These are phyloP conservation scores for Oscheius sp. DNA, from an alignment of 2,888 invertebrate species.

Conservation along the genomic window DNA sequence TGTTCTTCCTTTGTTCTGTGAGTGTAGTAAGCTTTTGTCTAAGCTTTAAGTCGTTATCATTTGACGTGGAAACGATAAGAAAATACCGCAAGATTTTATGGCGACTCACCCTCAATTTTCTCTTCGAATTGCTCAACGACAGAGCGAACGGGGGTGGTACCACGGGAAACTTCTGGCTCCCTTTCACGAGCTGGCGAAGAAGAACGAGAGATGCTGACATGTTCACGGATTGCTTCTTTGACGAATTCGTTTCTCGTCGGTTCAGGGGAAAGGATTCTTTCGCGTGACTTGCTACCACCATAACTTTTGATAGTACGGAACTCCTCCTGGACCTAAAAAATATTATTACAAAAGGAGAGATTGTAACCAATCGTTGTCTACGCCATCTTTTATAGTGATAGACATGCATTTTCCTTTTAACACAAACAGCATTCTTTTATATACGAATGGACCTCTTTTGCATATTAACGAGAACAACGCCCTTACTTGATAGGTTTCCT, in stretches of 20 bases:
- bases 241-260: slow-evolving; percentile 17
- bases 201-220: slow-evolving; percentile 17
- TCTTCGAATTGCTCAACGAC: slow-evolving; percentile 43
- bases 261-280: slow-evolving; percentile 13
- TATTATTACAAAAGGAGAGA: background rate
- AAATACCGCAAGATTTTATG: no score
- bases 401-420: background rate
- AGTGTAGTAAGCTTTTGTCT: slow-evolving; percentile 5
- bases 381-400: background rate
- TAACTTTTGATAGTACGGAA: slow-evolving; percentile 36
- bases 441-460: no score
- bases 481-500: slow-evolving; percentile 29
- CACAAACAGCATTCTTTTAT: background rate
- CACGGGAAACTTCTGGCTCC: slow-evolving; percentile 30
- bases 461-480: background rate
- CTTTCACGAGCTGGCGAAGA: slow-evolving; percentile 13
- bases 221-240: slow-evolving; percentile 24
- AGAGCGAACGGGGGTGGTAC: slow-evolving; percentile 40
- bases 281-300: slow-evolving; percentile 18
- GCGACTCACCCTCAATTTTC: slow-evolving; percentile 31
- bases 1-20: background rate
- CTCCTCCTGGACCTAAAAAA: slow-evolving; percentile 42
- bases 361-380: background rate
- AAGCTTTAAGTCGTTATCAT: slow-evolving; percentile 4
- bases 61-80: background rate